phyloP scores from a whole-genome alignment of 2,113 vertebrate genomes.

The Mobula hypostoma region DNA sequence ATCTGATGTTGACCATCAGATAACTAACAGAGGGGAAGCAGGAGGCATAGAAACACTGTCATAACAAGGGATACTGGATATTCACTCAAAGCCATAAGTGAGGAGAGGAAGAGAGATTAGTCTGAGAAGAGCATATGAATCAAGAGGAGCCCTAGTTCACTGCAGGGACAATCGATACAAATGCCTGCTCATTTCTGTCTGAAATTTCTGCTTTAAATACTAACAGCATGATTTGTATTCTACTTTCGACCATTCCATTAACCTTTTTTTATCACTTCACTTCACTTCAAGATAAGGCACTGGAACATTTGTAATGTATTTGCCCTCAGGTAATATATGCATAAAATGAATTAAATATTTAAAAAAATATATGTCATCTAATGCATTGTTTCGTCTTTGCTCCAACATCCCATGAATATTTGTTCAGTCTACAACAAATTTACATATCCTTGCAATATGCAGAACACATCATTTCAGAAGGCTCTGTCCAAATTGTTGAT shows the following conservation, averaged over 20 bases:
- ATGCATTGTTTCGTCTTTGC: slow-evolving; percentile 63
- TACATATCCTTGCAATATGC: slow-evolving; percentile 70
- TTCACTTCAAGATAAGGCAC: background rate
- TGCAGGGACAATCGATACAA: background rate
- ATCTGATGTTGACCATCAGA: background rate
- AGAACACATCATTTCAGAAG: slow-evolving; percentile 61
- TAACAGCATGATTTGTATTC: background rate
- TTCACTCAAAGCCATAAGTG: background rate
- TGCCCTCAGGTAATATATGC: background rate
- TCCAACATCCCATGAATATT: slow-evolving; percentile 73
- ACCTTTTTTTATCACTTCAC: background rate
- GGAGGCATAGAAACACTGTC: background rate
- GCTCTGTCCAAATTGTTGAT: slow-evolving; percentile 5
- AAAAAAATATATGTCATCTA: background rate
- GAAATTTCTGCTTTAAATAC: background rate
- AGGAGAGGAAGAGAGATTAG: background rate
- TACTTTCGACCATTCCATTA: background rate
- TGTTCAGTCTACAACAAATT: slow-evolving; percentile 72
- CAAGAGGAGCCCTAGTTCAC: background rate
- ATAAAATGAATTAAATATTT: background rate
- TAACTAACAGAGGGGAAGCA: background rate
- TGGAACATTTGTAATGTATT: background rate
- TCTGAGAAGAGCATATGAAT: background rate
- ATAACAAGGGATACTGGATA: background rate
- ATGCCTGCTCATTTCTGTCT: background rate